Base-by-base conservation (phyloP, 2,113 vertebrate genomes). In the Synodontis membranacea region DNA sequence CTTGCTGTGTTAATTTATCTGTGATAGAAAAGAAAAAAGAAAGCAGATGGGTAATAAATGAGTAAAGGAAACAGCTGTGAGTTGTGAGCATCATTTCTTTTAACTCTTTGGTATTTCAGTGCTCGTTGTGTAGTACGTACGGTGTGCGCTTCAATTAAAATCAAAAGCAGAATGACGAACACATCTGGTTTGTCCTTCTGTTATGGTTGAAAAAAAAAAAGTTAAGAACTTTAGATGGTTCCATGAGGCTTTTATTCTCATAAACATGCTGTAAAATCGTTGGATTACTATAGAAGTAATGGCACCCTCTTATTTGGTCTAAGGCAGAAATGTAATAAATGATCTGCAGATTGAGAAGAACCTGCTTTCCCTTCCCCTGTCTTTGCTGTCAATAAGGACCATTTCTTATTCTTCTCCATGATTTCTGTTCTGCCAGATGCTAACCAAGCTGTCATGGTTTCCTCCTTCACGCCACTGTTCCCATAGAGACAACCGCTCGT, bases 341-440 rank as follows among this genome's bases (percentile, higher is more conserved):
- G n/a, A 34, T 68, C 12, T 68, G 64, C 31, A 37, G 66, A 23
- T 39, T 37, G 15, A 72, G 37, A 23, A 70, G 19, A 66, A 34
- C n/a, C 11, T 66, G 66, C 37, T 72, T 72, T 64, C 28, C 4
- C 7, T 68, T 68, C 31, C 19, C 23, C 23, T 25, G 39, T 74
- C 34, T 70, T 70, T 21, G 19, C 23, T 28, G 42, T 28, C 70
- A 74, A 74, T 46, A 46, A 74, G 25, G 25, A 46, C 4, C 23
- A 12, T 44, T 48, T 76, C n/a, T n/a, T n/a, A n/a, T n/a, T n/a
- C n/a, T n/a, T n/a, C 12, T 76, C 2, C 44, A 76, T 31, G 25
- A 31, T 50, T 50, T 76, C 44, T 76, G 23, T 31, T 76, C 74
- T 50, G 44, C 44, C 74, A 76, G 74, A 76, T 76, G 44, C 74